Conservation (phyloP, 1,140 invertebrate genomes). For the Penaeus chinensis region DNA sequence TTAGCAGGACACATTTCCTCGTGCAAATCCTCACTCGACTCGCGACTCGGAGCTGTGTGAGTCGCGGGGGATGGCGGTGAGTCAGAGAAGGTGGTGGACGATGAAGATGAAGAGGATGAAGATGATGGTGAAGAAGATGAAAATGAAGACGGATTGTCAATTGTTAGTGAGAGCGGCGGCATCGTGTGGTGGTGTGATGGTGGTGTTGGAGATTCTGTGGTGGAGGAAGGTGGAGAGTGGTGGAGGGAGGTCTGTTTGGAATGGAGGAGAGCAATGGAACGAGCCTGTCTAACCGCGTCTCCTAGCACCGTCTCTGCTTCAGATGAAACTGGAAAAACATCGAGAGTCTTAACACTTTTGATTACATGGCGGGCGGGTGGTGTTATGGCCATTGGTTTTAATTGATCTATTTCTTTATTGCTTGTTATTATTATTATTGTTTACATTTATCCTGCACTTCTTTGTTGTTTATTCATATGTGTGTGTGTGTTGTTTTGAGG, state of each 20-base stretch:
- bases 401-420: no score
- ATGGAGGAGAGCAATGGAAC: neutral
- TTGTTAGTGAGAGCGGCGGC: no score
- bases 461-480: no score
- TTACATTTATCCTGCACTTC: no score
- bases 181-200: no score
- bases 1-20: conserved; percentile 63
- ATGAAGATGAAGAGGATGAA: neutral
- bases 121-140: neutral
- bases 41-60: neutral
- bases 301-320: no score
- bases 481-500: no score
- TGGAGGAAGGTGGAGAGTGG: conserved; percentile 1
- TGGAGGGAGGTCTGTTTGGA: neutral
- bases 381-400: no score
- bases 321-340: no score
- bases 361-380: neutral
- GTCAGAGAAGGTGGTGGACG: conserved; percentile 1
- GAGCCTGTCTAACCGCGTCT: no score
- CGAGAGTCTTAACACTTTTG: neutral
- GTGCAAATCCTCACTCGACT: neutral
- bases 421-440: no score
- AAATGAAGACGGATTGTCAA: neutral
- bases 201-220: neutral
- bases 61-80: conserved; percentile 11